Evolutionary conservation across 2,888 invertebrate species (phyloP).

Genomic region (Cosmia pyralina): DNA sequence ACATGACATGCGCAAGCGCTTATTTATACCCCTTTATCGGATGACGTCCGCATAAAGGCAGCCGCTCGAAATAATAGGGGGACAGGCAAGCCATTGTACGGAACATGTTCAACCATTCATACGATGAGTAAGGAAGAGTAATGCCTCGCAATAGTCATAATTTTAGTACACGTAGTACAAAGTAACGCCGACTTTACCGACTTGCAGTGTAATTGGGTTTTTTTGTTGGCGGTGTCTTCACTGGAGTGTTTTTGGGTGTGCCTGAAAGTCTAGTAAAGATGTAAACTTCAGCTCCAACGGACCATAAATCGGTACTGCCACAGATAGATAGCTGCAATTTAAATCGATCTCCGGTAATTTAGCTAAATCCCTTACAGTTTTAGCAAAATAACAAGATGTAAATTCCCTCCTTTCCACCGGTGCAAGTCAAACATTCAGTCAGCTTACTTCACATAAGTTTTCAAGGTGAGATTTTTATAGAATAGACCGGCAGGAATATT

Average conservation of each 20-base stretch:
- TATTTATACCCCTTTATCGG: constrained; percentile 81
- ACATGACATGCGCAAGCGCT: constrained; percentile 81
- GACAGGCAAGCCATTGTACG: constrained; percentile 80
- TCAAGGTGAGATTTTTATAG: not conserved
- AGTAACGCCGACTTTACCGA: constrained; percentile 65
- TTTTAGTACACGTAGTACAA: constrained; percentile 70
- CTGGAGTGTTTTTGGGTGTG: constrained; percentile 25
- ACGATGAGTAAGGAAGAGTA: constrained; percentile 79
- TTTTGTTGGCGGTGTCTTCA: constrained; percentile 51
- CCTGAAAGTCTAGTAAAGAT: constrained; percentile 12
- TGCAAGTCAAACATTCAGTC: not conserved
- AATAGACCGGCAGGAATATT: no score
- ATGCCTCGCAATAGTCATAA: constrained; percentile 80
- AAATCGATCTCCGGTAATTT: no score
- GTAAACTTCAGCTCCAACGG: not conserved
- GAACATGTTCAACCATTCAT: constrained; percentile 81
- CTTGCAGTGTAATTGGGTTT: constrained; percentile 59
- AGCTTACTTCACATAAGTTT: not conserved
- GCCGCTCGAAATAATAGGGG: constrained; percentile 84
- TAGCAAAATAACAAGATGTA: not conserved
- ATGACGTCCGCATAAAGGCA: constrained; percentile 79
- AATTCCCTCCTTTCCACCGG: not conserved
- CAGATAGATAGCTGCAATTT: not conserved
- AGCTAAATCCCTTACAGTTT: not conserved
- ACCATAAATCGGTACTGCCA: not conserved